phyloP scores from a whole-genome alignment of 2,113 vertebrate genomes.

The Gallinago jamesoni region DNA sequence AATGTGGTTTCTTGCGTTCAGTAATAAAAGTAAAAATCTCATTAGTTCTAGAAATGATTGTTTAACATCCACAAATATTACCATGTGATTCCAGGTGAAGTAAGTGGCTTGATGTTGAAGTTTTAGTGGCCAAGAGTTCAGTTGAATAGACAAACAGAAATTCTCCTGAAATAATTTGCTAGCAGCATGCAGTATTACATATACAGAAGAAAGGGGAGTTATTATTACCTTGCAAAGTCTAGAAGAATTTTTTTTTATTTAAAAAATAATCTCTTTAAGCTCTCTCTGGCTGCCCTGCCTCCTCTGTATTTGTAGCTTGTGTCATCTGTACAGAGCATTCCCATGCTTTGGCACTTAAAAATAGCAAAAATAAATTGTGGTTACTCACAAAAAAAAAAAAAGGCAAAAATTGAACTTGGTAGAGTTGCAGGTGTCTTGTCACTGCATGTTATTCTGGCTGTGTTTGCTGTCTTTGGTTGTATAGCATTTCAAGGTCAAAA shows the following conservation, averaged over 20 bases:
- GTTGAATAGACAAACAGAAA: background rate
- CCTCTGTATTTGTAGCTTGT: background rate
- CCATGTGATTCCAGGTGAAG: background rate
- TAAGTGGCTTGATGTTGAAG: background rate
- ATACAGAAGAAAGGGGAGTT: background rate
- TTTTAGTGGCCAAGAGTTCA: background rate
- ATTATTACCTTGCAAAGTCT: background rate
- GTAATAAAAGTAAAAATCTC: background rate
- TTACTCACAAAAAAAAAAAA: background rate
- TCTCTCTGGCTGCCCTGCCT: background rate
- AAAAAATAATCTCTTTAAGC: background rate
- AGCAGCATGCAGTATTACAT: background rate
- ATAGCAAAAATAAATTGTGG: background rate
- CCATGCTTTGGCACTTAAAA: background rate
- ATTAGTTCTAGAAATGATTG: background rate
- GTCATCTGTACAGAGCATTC: background rate
- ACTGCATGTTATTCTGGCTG: background rate
- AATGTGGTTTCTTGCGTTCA: background rate
- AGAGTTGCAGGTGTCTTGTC: background rate
- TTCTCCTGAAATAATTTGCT: background rate
- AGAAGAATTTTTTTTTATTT: background rate
- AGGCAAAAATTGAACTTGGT: background rate
- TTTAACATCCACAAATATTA: background rate
- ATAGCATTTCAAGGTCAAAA: background rate
- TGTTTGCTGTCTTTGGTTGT: background rate